Base-by-base conservation (phyloP, 2,888 invertebrate genomes). In the Heteromurus nitidus region DNA sequence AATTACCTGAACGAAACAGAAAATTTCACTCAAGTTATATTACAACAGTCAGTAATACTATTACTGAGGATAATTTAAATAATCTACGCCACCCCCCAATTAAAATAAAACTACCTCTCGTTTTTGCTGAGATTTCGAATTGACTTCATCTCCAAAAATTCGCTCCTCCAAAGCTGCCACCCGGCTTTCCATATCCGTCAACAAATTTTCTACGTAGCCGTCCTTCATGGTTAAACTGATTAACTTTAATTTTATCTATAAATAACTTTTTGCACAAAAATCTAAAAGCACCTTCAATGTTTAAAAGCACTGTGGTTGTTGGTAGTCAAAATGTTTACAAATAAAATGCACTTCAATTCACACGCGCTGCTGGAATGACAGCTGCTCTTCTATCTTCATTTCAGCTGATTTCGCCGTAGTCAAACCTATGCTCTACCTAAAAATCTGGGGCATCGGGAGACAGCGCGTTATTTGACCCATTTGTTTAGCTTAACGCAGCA, bases 71-170 rank as follows among this genome's bases (percentile, higher is more conserved):
- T n/a, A n/a, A n/a, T n/a, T n/a, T n/a, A n/a, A n/a, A n/a, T n/a
- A n/a, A n/a, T n/a, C n/a, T n/a, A n/a, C n/a, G n/a, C n/a, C n/a
- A n/a, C 16, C n/a, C 9, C 11, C n/a, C 3, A 60, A 60, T 20
- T 13, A 60, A 11, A 60, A 60, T 3, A 60, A 60, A 60, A 64
- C 9, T 79, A 85, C 85, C 81, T 85, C 69, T 28, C 85, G 68
- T 42, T 87, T 85, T 73, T 87, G 85, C 42, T 87, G 86, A 55
- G 84, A 80, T 73, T 85, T 85, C 0, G 86, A 86, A 67, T 82
- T 60, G 20, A 86, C 82, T 53, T 87, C 86, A 26, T 84, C 85
- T 1, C 87, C 86, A 80, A 87, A 87, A 13, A 87, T 30, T 67
- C 72, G 72, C 20, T 84, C 44, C 58, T 87, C 87, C 65, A 87